These are phyloP conservation scores for Podotricha telesiphe DNA, from an alignment of 2,888 invertebrate genomes.

Conservation along the genomic window DNA sequence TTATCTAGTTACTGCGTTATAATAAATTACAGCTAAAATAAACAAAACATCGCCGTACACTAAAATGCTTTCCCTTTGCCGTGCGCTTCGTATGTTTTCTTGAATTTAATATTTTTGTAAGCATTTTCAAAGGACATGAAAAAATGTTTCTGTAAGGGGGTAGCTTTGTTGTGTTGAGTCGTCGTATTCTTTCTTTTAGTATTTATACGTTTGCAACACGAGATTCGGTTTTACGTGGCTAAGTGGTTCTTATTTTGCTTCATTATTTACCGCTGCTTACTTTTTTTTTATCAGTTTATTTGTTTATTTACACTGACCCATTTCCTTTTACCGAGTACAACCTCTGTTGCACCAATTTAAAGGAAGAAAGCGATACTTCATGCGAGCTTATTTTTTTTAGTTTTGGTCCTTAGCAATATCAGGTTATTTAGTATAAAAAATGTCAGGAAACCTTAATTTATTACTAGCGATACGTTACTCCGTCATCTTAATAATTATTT, in stretches of 20 bases:
- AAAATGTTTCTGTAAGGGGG: constrained; percentile 36
- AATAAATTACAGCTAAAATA: constrained; percentile 9
- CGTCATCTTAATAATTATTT: neutral
- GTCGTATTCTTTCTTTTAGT: constrained; percentile 39
- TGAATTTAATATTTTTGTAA: constrained; percentile 30
- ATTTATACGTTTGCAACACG: constrained; percentile 43
- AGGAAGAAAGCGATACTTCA: constrained; percentile 26
- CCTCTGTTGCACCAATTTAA: constrained; percentile 32
- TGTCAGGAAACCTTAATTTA: constrained; percentile 13
- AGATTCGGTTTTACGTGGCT: constrained; percentile 43
- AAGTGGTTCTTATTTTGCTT: constrained; percentile 47
- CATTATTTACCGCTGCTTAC: constrained; percentile 37
- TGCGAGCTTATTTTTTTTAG: constrained; percentile 1
- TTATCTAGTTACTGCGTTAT: constrained; percentile 5
- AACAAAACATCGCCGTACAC: constrained; percentile 1
- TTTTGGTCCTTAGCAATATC: neutral
- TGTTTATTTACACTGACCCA: constrained; percentile 39
- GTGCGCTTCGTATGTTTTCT: constrained; percentile 6
- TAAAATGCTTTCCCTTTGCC: neutral
- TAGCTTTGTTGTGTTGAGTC: constrained; percentile 31
- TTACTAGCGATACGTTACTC: constrained; percentile 10
- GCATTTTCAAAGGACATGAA: constrained; percentile 31
- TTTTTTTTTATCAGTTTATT: constrained; percentile 20
- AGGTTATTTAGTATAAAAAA: constrained; percentile 11
- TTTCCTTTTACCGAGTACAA: constrained; percentile 28